Evolutionary conservation across 2,797 vertebrate genomes (phyloP), one percentile per base, ranked within the genome.

Genomic region (Chelidonichthys spinosus): DNA sequence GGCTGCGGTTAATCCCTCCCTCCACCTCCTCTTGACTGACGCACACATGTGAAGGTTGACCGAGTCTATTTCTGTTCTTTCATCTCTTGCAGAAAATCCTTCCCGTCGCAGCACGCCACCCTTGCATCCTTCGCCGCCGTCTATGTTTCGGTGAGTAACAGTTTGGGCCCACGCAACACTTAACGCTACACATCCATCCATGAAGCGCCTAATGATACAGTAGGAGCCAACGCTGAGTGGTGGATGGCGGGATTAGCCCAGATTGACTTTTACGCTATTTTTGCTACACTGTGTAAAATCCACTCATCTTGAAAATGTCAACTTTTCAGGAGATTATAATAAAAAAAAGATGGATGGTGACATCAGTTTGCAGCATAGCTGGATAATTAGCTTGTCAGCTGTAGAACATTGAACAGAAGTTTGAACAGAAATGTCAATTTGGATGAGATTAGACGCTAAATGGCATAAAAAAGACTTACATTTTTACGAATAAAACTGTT

Each of bases 61-160:
- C 76, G n/a, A 73, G 42, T 75, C 54, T 58, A 14, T 80, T 83
- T 77, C 58, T 75, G 75, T 85, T 49, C 67, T 76, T 83, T 87
- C 78, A 90, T 94, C 85, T 90, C 89, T 96, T 95, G 83, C 95
- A 99, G 98, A 87, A 99, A 99, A 85, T 98, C 98, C 66, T 99
- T 99, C 76, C 98, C 98, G 11, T 99, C 97, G 54, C 98, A 99
- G 92, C 98, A 99, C 17, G 98, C 98, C 2, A 99, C 98, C 15
- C 94, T 99, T 1, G 97, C 97, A 79, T 97, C 98, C 59, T 99
- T 99, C 65, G 97, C 98, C 18, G 98, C 98, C 25, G 97, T 99
- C 68, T 99, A 99, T 67, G 91, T 99, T 90, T 99, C 98, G 62
- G 98, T 99, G 91, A 99, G 98, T 97, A 95, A 88, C 66, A 60